A percentile compares a stretch with the other conserved stretches of the same genome.
phyloP scores from a whole-genome alignment of 2,113 vertebrate genomes.

The Phocoena phocoena region DNA sequence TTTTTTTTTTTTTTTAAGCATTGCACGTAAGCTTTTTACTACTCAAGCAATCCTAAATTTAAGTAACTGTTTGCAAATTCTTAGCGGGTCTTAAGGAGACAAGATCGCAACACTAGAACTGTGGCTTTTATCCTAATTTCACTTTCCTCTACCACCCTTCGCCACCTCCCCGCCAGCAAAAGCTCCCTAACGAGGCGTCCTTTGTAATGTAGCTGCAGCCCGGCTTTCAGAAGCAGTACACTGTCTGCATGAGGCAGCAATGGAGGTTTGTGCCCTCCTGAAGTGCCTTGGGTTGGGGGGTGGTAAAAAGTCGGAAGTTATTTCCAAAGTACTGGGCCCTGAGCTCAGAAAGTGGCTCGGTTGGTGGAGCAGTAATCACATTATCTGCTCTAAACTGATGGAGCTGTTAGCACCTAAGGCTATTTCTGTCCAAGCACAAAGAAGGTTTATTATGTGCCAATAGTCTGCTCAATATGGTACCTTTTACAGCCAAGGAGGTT shows the following conservation, averaged over 20 bases:
- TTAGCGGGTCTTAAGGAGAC: neutral
- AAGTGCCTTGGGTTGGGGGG: neutral
- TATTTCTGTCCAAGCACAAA: conserved; percentile 54
- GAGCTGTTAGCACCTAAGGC: conserved; percentile 50
- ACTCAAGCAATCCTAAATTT: neutral
- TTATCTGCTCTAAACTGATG: conserved; percentile 17
- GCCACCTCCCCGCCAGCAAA: neutral
- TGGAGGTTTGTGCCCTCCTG: neutral
- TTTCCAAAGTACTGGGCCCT: neutral
- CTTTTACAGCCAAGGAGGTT: conserved; percentile 64
- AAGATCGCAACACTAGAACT: neutral
- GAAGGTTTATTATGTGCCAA: conserved; percentile 65
- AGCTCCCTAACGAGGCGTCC: neutral
- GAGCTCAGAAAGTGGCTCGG: conserved; percentile 10
- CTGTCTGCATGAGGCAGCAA: neutral
- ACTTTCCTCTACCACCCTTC: neutral
- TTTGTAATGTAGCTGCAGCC: neutral
- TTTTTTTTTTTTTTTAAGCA: neutral
- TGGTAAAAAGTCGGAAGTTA: neutral
- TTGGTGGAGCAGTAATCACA: neutral
- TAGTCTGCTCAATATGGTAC: conserved; percentile 64
- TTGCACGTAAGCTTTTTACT: neutral
- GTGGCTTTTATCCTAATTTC: neutral
- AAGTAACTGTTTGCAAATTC: neutral
- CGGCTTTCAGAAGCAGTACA: neutral